Evolutionary conservation across 1,140 invertebrate genomes (phyloP).

Genomic region (Streblospio benedicti): DNA sequence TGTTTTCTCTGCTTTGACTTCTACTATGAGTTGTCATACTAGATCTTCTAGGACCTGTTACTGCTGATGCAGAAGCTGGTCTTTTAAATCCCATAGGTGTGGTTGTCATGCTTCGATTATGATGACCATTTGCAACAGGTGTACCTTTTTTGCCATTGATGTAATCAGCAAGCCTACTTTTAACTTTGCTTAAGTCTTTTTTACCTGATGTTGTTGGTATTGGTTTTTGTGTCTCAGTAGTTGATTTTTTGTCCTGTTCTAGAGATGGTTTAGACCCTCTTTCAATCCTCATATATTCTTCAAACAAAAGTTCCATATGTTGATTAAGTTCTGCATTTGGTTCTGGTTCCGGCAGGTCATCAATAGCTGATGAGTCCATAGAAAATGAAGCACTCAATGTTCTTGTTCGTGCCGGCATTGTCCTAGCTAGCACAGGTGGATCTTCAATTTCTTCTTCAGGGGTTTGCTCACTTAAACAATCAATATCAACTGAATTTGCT

Average conservation of each 20-base stretch:
- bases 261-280: not conserved
- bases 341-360: not conserved
- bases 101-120: not conserved
- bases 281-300: not conserved
- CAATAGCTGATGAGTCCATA: not conserved
- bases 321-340: not conserved
- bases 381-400: not conserved
- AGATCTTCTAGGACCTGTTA: too few relatives aligned
- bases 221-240: not conserved
- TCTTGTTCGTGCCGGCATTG: not conserved
- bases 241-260: not conserved
- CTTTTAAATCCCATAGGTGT: not conserved
- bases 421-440: not conserved
- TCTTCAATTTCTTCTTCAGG: not conserved
- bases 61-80: too few relatives aligned
- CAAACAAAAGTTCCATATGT: slow-evolving; percentile 12
- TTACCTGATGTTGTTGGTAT: not conserved
- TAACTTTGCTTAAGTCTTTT: not conserved
- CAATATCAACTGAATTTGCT: not conserved
- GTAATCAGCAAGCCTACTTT: not conserved
- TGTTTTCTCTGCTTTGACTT: too few relatives aligned
- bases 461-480: not conserved
- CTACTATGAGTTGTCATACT: too few relatives aligned
- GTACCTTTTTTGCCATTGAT: not conserved
- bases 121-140: not conserved